Conservation (phyloP, 2,797 vertebrate species). For the Ammospiza maritima region DNA sequence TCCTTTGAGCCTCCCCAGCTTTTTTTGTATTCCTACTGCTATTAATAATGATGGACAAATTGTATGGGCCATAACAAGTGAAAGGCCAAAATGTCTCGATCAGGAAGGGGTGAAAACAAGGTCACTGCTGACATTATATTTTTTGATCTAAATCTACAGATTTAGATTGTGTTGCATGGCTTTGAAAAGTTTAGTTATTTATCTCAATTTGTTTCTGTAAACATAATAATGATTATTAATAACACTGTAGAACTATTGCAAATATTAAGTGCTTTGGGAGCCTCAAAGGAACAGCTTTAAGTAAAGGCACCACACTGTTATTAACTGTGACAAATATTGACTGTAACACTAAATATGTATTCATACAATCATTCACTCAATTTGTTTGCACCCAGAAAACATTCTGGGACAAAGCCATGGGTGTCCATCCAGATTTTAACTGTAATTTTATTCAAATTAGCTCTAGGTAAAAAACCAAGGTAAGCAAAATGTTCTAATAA, state of each 20-base stretch:
- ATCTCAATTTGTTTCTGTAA: background rate
- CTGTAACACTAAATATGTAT: background rate
- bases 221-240: background rate
- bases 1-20: background rate
- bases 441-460: background rate
- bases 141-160: background rate
- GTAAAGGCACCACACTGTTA: background rate
- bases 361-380: background rate
- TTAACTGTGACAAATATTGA: background rate
- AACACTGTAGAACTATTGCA: background rate
- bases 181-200: background rate
- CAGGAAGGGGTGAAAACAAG: background rate
- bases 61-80: background rate
- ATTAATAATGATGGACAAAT: conserved; percentile 5
- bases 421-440: background rate
- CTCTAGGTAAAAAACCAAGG: background rate
- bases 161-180: background rate
- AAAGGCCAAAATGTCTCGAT: background rate
- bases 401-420: background rate
- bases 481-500: background rate
- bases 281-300: background rate
- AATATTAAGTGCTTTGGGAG: background rate
- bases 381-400: background rate
- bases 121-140: background rate
- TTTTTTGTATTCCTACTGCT: background rate